Conservation (phyloP, 1,140 invertebrate genomes). For the Drosophila trapezifrons region DNA sequence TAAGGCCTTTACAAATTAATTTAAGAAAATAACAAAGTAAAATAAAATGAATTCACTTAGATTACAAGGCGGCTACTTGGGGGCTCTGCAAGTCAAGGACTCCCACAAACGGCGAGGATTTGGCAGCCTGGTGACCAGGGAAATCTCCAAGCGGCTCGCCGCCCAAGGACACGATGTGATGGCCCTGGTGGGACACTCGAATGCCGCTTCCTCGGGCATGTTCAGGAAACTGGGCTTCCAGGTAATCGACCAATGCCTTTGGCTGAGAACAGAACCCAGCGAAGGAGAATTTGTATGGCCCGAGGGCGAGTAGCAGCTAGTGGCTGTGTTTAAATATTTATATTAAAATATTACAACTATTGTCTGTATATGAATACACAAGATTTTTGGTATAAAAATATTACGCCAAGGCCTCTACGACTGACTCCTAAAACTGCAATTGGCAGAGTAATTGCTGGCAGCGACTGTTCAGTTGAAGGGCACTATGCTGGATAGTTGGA, state of each 20-base stretch:
- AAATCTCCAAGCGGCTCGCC: slow-evolving; percentile 71
- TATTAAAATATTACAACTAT: slow-evolving; percentile 61
- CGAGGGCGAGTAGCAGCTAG: slow-evolving; percentile 48
- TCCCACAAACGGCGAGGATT: slow-evolving; percentile 79
- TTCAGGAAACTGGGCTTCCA: slow-evolving; percentile 82
- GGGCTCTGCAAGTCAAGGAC: slow-evolving; percentile 76
- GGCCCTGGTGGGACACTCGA: slow-evolving; percentile 67
- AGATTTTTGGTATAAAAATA: slow-evolving; percentile 79
- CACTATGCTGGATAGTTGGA: slow-evolving; percentile 47
- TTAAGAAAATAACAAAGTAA: neutral
- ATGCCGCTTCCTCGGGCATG: slow-evolving; percentile 66
- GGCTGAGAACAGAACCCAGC: slow-evolving; percentile 56
- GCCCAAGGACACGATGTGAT: slow-evolving; percentile 75
- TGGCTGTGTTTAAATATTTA: slow-evolving; percentile 30
- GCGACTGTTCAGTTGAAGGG: slow-evolving; percentile 38
- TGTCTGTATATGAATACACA: slow-evolving; percentile 72
- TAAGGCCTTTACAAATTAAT: neutral
- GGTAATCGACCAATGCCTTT: slow-evolving; percentile 65
- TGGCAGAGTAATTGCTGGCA: slow-evolving; percentile 33
- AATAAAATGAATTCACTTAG: slow-evolving; percentile 5
- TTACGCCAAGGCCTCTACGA: slow-evolving; percentile 38
- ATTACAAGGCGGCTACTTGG: slow-evolving; percentile 79
- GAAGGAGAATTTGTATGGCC: slow-evolving; percentile 45
- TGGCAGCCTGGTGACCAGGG: slow-evolving; percentile 72
- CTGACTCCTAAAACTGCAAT: slow-evolving; percentile 18